Percentiles rank a stretch among this genome's conserved stretches.
phyloP scores from a whole-genome alignment of 2,113 vertebrate genomes.

The Herpailurus yagouaroundi region DNA sequence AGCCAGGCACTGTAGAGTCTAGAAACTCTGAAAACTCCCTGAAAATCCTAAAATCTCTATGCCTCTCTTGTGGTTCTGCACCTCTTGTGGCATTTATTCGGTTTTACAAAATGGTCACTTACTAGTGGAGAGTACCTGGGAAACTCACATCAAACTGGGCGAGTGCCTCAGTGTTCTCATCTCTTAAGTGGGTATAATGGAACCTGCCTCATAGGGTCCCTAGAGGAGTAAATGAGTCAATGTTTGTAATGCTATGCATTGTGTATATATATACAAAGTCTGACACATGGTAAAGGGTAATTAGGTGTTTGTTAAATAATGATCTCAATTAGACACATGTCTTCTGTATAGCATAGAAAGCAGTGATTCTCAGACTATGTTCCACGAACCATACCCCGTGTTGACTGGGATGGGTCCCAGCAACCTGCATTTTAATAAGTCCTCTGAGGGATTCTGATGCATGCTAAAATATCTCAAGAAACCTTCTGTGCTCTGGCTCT shows the following conservation, averaged over 20 bases:
- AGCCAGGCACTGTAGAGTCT: no score
- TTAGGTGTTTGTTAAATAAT: neutral
- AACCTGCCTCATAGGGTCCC: neutral
- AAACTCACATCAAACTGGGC: neutral
- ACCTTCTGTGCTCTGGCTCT: conserved; percentile 7
- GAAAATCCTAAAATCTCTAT: neutral
- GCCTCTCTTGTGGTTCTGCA: neutral
- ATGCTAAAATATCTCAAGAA: neutral
- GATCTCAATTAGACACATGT: neutral
- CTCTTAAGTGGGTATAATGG: neutral
- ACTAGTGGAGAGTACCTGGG: neutral
- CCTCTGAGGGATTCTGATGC: neutral
- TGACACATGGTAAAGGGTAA: neutral
- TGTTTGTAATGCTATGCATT: neutral
- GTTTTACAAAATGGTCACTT: neutral
- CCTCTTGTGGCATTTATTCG: neutral
- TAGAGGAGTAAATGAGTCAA: neutral
- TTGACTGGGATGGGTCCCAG: neutral
- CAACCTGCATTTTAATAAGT: neutral
- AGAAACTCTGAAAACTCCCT: neutral
- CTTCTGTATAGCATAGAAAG: neutral
- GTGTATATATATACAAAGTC: neutral
- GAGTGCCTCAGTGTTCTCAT: neutral
- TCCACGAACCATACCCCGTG: neutral
- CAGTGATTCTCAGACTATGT: neutral